A percentile compares a stretch with the other conserved stretches of the same genome.
Evolutionary conservation across 2,113 vertebrate species (phyloP).

Genomic region (Cinclus cinclus): DNA sequence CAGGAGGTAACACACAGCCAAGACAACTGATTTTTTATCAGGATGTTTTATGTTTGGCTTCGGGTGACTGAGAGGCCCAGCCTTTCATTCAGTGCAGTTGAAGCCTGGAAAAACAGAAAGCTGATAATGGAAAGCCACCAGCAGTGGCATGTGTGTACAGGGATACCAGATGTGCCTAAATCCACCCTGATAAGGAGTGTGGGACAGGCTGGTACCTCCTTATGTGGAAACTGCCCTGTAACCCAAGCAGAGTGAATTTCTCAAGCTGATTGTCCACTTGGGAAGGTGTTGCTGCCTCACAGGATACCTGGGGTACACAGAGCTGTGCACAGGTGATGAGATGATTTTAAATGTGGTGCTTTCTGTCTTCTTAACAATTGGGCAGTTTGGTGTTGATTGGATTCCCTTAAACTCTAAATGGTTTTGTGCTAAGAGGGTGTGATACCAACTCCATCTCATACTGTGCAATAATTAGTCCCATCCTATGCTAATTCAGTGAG

Average conservation of each 20-base stretch:
- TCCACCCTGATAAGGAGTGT: neutral
- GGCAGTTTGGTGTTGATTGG: neutral
- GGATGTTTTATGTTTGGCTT: neutral
- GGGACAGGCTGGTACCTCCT: neutral
- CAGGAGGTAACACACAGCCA: neutral
- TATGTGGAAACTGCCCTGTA: neutral
- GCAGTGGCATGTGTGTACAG: neutral
- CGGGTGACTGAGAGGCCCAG: neutral
- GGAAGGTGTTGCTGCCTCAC: neutral
- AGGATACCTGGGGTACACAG: neutral
- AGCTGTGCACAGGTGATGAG: neutral
- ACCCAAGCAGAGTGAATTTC: neutral
- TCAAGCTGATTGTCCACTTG: neutral
- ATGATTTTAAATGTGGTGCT: neutral
- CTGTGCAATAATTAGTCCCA: neutral
- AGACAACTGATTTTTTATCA: neutral
- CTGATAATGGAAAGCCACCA: neutral
- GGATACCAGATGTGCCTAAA: neutral
- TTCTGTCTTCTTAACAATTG: neutral
- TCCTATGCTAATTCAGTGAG: neutral
- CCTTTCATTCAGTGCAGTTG: neutral
- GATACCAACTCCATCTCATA: neutral
- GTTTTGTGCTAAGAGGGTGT: neutral
- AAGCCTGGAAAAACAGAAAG: neutral
- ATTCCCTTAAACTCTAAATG: neutral